phyloP scores from a whole-genome alignment of 2,113 vertebrate genomes.

The Vanacampus margaritifer region DNA sequence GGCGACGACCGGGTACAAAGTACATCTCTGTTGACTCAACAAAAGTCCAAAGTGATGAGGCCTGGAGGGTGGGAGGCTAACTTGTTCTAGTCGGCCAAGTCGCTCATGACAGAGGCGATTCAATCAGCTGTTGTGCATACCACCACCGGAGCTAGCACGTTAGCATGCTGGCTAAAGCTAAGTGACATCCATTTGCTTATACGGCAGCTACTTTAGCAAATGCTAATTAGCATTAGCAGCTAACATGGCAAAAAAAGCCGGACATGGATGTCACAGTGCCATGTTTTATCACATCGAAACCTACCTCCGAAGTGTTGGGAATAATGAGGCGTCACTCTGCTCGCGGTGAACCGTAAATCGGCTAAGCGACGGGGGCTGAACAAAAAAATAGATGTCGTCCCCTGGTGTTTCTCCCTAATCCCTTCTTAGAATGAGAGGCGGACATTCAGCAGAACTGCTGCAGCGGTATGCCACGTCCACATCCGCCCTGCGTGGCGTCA shows the following conservation, averaged over 20 bases:
- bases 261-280: conserved; percentile 8
- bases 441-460: conserved; percentile 75
- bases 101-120: conserved; percentile 20
- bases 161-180: background rate
- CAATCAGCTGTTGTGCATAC: conserved; percentile 52
- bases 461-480: conserved; percentile 76
- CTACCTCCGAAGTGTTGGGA: conserved; percentile 55
- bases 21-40: background rate
- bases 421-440: conserved; percentile 59
- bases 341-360: conserved; percentile 27
- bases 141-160: conserved; percentile 11
- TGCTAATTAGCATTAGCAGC: conserved; percentile 28
- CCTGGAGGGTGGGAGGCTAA: background rate
- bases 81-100: conserved; percentile 13
- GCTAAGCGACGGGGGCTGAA: conserved; percentile 17
- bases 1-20: background rate
- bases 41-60: background rate
- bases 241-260: conserved; percentile 15
- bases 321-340: conserved; percentile 32
- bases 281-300: conserved; percentile 18
- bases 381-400: conserved; percentile 42
- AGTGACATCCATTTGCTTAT: background rate
- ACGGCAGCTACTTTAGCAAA: background rate
- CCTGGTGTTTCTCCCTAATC: conserved; percentile 67
- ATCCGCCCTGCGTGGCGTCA: conserved; percentile 56